Evolutionary conservation across 2,888 invertebrate genomes (phyloP), one percentile per base, ranked within the genome.

Genomic region (Lepas anatifera): DNA sequence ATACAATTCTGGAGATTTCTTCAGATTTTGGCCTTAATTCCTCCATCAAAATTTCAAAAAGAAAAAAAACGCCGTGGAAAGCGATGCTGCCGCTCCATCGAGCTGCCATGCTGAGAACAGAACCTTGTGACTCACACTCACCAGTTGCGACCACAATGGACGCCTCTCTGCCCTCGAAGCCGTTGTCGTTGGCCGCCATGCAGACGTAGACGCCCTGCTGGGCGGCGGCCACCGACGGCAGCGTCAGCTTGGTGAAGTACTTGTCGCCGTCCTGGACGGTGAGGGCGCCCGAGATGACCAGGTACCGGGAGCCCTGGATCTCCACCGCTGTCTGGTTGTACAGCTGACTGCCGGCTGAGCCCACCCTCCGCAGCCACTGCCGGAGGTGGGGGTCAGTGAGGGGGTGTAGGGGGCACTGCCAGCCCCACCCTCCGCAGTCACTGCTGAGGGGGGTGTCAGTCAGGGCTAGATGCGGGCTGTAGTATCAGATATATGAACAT

Each of bases 121-220:
- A n/a, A n/a, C n/a, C n/a, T n/a, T n/a, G n/a, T 6, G n/a, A 7
- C 48, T 4, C 18, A 18, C 11, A n/a, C 48, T 18, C 58, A 58
- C 58, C 58, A 1, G 58, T 7, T 3, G 22, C 35, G 32, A 58
- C 58, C 8, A 22, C 32, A 6, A 58, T 32, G 35, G 35, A 35
- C 22, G 58, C 58, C 35, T 58, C 58, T 22, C 58, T 11, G 32
- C 35, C 35, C 8, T 3, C 35, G 35, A 32, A 58, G 58, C 35
- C 58, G 58, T 58, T 32, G 32, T 22, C 58, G 58, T 58, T 58
- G 58, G 58, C 58, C 16, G 58, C 58, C 58, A 58, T 32, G 8
- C 58, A 58, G 58, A 58, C 32, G 58, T 35, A 58, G 58, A 58
- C 35, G 32, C 58, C 58, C 58, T 58, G 16, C 58, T 58, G 58